Evolutionary conservation across 2,888 invertebrate species (phyloP), one percentile per base, ranked within the genome.

Genomic region (Trachelus tabidus): DNA sequence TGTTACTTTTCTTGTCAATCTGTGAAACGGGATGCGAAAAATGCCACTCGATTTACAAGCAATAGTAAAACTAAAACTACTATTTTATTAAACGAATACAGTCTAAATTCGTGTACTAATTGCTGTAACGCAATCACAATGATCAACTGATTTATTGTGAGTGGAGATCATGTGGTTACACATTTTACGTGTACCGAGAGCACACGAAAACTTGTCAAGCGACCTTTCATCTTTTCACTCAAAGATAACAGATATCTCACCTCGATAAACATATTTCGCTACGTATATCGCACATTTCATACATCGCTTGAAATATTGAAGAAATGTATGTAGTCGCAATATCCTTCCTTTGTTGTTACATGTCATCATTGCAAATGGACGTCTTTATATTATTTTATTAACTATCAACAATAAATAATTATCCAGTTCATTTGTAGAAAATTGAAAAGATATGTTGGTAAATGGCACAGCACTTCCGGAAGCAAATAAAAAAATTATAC

Each of bases 21-120:
- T 56, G 15, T 56, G 56, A 56, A 56, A 56, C 1, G 23, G 56
- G 56, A 56, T 23, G 23, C 2, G 6, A 23, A 23, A 56, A 56
- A 56, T 56, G 9, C 2, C 9, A 23, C 23, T 56, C 23, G 9
- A 2, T 56, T 56, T 56, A 56, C 40, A 75, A 34, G 40, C 15
- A 76, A 74, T 74, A 71, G 37, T 73, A 33, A 68, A 73, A 73
- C 68, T 77, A 74, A 68, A 68, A 34, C 68, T 56, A 35, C 23
- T 34, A 9, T 73, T 73, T 71, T 35, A 37, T 34, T n/a, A 77
- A 31, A 73, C 35, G 40, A 33, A 56, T 68, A 75, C 33, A 76
- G 15, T 73, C 15, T 34, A 9, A 68, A 73, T 68, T 75, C 69
- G 40, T 75, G 69, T 69, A 69, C 69, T 69, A 40, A 69, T 69